Evolutionary conservation across 2,888 invertebrate species (phyloP), one percentile per base, ranked within the genome.

Genomic region (Lagria hirta): DNA sequence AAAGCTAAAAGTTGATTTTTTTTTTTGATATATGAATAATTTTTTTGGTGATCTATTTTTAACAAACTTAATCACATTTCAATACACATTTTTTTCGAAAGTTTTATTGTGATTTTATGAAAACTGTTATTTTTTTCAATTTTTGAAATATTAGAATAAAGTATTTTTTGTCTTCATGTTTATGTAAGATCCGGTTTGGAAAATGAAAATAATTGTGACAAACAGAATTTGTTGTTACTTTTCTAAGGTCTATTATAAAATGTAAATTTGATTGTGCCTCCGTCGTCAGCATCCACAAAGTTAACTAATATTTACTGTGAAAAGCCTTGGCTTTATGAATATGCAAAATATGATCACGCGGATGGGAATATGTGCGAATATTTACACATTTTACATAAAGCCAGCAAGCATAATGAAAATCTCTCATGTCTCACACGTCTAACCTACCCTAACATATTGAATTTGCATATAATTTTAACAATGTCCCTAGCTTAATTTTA

Each of bases 381-480:
- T 61, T 61, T 60, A 58, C 60, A 59, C 56, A 58, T 61, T 60
- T 60, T 58, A 60, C 58, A 59, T 54, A 52, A 50, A 48, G 48
- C 51, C 42, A 46, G 48, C 34, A 21, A 42, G 20, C 10, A 21
- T 11, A 13, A 42, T 34, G 32, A 45, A 42, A 38, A 30, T 37
- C 34, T 29, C 49, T 27, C 35, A 24, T 28, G 36, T 30, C 29
- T 24, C 18, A 11, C 27, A 41, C 41, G 42, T 42, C 43, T 49
- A 49, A 54, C 52, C 50, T 51, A 46, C 30, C 38, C 48, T 34
- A 51, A 51, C 49, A 46, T 28, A 15, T 34, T 32, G 29, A n/a
- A 55, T 55, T 55, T 55, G 55, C 55, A 55, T 55, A 43, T 36
- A 49, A 50, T 53, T 54, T 29, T 27, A 55, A 52, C 55, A 51